phyloP scores from a whole-genome alignment of 2,888 invertebrate genomes.

The Acleris cristana region DNA sequence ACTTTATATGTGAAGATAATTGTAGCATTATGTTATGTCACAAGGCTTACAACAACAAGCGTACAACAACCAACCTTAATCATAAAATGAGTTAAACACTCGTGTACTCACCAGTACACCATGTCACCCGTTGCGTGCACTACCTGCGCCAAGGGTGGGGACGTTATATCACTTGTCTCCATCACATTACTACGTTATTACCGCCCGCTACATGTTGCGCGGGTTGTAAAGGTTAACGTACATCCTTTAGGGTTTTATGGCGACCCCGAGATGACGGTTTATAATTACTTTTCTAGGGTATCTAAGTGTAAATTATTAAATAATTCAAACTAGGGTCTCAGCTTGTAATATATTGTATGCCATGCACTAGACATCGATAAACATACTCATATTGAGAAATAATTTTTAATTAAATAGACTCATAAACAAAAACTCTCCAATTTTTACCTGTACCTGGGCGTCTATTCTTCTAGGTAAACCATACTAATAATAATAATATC shows the following conservation, averaged over 20 bases:
- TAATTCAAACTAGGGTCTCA: neutral
- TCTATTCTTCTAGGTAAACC: too few relatives aligned
- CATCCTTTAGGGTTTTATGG: slow-evolving; percentile 33
- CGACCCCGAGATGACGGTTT: slow-evolving; percentile 33
- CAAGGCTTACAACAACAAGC: too few relatives aligned
- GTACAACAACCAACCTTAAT: neutral
- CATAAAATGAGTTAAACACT: slow-evolving; percentile 36
- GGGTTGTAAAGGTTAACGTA: slow-evolving; percentile 39
- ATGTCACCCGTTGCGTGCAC: slow-evolving; percentile 56
- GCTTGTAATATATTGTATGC: too few relatives aligned
- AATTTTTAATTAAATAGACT: too few relatives aligned
- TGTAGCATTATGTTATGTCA: neutral
- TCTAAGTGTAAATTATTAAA: slow-evolving; percentile 11
- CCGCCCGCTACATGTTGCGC: slow-evolving; percentile 48
- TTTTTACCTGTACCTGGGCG: too few relatives aligned
- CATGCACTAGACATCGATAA: too few relatives aligned
- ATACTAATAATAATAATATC: too few relatives aligned
- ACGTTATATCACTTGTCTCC: slow-evolving; percentile 66
- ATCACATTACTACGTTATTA: slow-evolving; percentile 66
- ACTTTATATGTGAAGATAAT: too few relatives aligned
- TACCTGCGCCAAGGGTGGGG: slow-evolving; percentile 52
- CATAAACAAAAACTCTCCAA: too few relatives aligned
- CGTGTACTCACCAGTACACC: slow-evolving; percentile 50
- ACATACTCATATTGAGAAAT: too few relatives aligned
- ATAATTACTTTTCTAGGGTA: slow-evolving; percentile 32